Percentiles rank a stretch among this genome's conserved stretches.
Conservation (phyloP, 2,888 invertebrate genomes). For the Thyatira batis region DNA sequence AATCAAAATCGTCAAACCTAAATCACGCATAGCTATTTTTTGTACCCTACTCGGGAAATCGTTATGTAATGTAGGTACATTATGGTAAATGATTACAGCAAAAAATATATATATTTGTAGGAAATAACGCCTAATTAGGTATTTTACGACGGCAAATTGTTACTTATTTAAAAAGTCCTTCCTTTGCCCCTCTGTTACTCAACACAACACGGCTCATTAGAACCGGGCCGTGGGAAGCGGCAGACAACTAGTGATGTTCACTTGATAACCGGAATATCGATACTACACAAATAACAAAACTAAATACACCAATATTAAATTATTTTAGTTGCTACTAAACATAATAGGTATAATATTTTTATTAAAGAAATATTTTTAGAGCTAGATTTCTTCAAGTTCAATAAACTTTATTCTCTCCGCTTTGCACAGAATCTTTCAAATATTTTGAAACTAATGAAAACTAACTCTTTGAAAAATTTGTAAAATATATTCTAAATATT, state of each 20-base stretch:
- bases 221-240: slow-evolving; percentile 74
- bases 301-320: not conserved
- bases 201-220: slow-evolving; percentile 79
- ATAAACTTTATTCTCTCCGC: not conserved
- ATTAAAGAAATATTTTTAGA: no score
- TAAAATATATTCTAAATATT: not conserved
- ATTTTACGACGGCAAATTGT: slow-evolving; percentile 52
- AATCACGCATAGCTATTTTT: not conserved
- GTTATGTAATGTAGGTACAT: no score
- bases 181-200: slow-evolving; percentile 58
- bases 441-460: not conserved
- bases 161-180: slow-evolving; percentile 53
- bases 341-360: no score
- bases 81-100: no score
- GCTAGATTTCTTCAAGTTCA: no score
- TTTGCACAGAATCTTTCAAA: not conserved
- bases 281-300: not conserved
- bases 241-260: slow-evolving; percentile 49
- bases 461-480: no score
- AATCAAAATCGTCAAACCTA: not conserved
- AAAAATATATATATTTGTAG: slow-evolving; percentile 26
- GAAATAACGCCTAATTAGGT: slow-evolving; percentile 51
- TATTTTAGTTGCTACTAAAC: no score
- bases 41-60: not conserved
- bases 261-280: not conserved